Conservation (phyloP, 2,888 invertebrate species). For the Himalopsyche anomala region DNA sequence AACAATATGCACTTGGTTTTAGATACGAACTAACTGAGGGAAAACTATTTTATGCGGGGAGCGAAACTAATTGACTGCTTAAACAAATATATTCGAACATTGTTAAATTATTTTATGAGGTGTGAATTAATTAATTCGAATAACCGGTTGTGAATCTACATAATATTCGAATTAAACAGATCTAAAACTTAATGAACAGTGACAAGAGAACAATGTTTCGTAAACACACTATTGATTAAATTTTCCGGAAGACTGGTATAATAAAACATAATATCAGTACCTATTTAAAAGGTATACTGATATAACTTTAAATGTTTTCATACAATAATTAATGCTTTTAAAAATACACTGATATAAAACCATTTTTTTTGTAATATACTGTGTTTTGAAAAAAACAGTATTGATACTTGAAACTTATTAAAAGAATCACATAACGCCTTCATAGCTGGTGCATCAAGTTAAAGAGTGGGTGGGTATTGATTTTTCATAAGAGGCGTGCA, state of each 20-base stretch:
- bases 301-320: too few relatives aligned
- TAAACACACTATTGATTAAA: constrained; percentile 6
- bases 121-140: constrained; percentile 21
- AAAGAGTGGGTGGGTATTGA: too few relatives aligned
- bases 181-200: constrained; percentile 34
- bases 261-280: neutral
- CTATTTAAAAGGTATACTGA: neutral
- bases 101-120: constrained; percentile 20
- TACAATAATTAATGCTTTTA: too few relatives aligned
- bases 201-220: constrained; percentile 8
- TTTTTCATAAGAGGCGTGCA: too few relatives aligned
- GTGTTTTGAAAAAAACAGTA: too few relatives aligned
- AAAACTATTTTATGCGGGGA: constrained; percentile 29
- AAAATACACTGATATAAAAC: too few relatives aligned
- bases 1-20: constrained; percentile 22
- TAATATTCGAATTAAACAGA: constrained; percentile 29
- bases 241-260: neutral
- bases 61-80: constrained; percentile 29
- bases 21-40: constrained; percentile 3
- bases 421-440: too few relatives aligned
- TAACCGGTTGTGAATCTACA: neutral
- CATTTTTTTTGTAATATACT: too few relatives aligned
- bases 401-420: too few relatives aligned
- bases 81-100: constrained; percentile 20
- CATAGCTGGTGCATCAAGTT: too few relatives aligned